Evolutionary conservation across 2,888 invertebrate genomes (phyloP), one percentile per base, ranked within the genome.

Genomic region (Iselma pallidipennis): DNA sequence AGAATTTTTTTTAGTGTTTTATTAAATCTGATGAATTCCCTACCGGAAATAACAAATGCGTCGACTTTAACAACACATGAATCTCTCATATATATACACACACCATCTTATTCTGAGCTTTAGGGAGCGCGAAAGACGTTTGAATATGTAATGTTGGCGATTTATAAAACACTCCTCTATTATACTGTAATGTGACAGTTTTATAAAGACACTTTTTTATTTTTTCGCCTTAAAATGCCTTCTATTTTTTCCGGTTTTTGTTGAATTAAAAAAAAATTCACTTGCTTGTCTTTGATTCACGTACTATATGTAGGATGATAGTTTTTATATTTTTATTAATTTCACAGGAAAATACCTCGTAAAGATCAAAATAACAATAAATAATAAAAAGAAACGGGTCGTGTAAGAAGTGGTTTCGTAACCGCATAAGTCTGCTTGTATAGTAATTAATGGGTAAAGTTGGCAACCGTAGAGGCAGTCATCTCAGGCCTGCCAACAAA

Each of bases 391-490:
- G 45, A 21, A 45, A 45, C 21, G 45, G 45, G 12, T 45, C 21
- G 45, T 12, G 45, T 49, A 57, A 61, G 61, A 61, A 62, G 62
- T 55, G 49, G 61, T 57, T 54, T 53, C 29, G 51, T 31, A 51
- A 29, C 51, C 31, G 51, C 74, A 69, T 71, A 75, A 75, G 76
- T 75, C 75, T 72, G 70, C 69, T 63, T 59, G 63, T 69, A 72
- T 66, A 74, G 75, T 78, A 78, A 78, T 78, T 78, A 78, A 78
- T 78, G 78, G 75, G 68, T 70, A 75, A 78, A 78, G 78, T 78
- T 78, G 75, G 76, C 72, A 74, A 75, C 73, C 74, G 72, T 72
- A 69, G 71, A 70, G 45, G 69, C 68, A 69, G 66, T 64, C 72
- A 59, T 53, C 72, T 71, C 68, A 69, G 73, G 71, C 68, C 72